Conservation (phyloP, 2,888 invertebrate genomes). For the Caenorhabditis zanzibari region DNA sequence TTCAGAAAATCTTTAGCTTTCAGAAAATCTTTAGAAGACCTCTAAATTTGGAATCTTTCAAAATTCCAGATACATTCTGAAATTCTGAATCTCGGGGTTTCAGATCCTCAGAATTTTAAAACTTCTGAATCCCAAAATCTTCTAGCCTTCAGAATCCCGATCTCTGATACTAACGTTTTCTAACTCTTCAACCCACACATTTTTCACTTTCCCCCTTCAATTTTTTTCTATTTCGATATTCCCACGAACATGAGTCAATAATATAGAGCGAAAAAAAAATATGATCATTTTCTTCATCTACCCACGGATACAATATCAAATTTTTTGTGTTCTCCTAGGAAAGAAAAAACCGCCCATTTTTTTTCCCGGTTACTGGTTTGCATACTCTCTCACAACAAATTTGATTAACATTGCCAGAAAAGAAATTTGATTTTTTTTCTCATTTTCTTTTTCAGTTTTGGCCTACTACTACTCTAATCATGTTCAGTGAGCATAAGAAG, state of each 20-base stretch:
- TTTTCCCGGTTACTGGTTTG: background rate
- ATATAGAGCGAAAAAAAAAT: background rate
- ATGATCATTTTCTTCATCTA: background rate
- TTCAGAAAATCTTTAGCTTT: too few species aligned
- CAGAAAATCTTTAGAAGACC: too few species aligned
- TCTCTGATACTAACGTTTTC: background rate
- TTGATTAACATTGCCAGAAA: background rate
- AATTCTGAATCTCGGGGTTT: background rate
- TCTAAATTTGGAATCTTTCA: too few species aligned
- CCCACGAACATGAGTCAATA: conserved; percentile 11
- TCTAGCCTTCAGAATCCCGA: background rate
- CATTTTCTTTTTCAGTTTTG: background rate
- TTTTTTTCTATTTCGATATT: conserved; percentile 7
- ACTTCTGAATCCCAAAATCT: background rate
- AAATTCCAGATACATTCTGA: background rate
- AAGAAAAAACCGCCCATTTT: background rate
- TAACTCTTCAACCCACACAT: background rate
- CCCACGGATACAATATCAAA: conserved; percentile 3
- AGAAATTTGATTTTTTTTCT: conserved; percentile 11
- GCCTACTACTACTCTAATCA: background rate
- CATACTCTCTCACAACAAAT: background rate
- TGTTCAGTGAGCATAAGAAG: conserved; percentile 58
- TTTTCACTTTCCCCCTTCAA: background rate
- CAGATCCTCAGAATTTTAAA: background rate
- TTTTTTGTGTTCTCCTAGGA: background rate